Base-by-base conservation (phyloP, 2,888 invertebrate genomes). In the Conops quadrifasciatus region DNA sequence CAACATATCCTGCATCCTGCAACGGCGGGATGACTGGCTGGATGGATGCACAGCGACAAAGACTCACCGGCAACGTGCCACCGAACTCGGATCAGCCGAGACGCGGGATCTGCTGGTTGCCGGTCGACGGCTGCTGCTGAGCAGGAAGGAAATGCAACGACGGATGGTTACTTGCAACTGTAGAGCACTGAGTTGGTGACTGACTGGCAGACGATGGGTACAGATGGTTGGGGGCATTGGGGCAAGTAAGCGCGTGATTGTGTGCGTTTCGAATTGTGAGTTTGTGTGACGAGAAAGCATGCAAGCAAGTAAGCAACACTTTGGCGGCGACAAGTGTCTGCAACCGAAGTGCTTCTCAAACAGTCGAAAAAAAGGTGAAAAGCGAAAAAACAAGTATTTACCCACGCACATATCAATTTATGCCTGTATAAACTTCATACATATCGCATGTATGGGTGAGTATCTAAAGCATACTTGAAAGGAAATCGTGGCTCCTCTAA, bases 321-420 rank as follows among this genome's bases (percentile, higher is more conserved):
- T 67, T 67, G 59, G 67, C 36, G 59, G 67, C 36, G 45, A 67
- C 67, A 67, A 67, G 67, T 67, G 59, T 28, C 19, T 67, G 67
- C 59, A 59, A 47, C 67, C 45, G 28, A 60, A 67, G 59, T 45
- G 59, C 59, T 67, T 67, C 45, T 24, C 67, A 67, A 67, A 67
- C 67, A 67, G 43, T 15, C 9, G 3, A n/a, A 45, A 47, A n/a
- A 26, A 30, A 30, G 1, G 19, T 66, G 26, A 15, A 7, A 36
- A 36, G 36, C 4, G 9, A 36, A 36, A 36, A 51, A 19, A 60
- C 59, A 24, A 15, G 59, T 30, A 36, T 24, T 30, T 11, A 30
- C 36, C 13, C 21, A 30, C 66, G 28, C 2, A 56, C 7, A 30
- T 24, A 66, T 36, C 51, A 5, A 56, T 19, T 11, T 21, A 7